Conservation (phyloP, 2,797 vertebrate genomes). For the Eulemur coronatus region DNA sequence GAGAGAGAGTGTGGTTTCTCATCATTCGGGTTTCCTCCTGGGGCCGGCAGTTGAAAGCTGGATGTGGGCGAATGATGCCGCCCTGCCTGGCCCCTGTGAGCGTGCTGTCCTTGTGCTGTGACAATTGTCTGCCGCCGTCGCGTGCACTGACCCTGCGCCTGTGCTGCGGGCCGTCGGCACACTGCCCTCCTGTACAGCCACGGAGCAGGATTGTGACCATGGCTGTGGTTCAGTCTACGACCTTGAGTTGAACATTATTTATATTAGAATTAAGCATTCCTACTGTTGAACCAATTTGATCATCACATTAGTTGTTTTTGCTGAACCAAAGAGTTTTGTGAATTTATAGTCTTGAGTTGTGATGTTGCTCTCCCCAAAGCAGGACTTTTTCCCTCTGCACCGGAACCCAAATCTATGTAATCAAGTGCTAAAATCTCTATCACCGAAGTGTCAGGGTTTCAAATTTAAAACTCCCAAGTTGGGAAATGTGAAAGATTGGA, state of each 20-base stretch:
- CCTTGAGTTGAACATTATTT: background rate
- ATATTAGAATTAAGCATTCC: background rate
- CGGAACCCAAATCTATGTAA: background rate
- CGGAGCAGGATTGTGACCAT: fast-evolving
- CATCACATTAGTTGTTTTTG: background rate
- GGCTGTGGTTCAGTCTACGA: background rate
- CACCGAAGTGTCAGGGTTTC: background rate
- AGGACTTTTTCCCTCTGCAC: background rate
- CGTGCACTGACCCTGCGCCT: fast-evolving
- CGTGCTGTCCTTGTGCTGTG: fast-evolving
- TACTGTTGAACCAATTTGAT: background rate
- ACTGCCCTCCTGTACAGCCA: background rate
- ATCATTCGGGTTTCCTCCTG: fast-evolving
- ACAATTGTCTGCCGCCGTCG: fast-evolving
- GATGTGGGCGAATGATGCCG: fast-evolving
- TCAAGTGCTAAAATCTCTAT: conserved; percentile 26
- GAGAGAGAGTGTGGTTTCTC: background rate
- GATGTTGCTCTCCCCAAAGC: background rate
- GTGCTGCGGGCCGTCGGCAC: fast-evolving
- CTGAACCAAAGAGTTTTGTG: conserved; percentile 9
- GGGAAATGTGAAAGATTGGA: background rate
- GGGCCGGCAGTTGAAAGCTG: fast-evolving
- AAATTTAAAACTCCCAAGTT: background rate
- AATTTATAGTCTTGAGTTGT: background rate
- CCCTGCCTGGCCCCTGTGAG: fast-evolving